Base-by-base conservation (phyloP, 2,113 vertebrate genomes). In the Eulacestoma nigropectus region DNA sequence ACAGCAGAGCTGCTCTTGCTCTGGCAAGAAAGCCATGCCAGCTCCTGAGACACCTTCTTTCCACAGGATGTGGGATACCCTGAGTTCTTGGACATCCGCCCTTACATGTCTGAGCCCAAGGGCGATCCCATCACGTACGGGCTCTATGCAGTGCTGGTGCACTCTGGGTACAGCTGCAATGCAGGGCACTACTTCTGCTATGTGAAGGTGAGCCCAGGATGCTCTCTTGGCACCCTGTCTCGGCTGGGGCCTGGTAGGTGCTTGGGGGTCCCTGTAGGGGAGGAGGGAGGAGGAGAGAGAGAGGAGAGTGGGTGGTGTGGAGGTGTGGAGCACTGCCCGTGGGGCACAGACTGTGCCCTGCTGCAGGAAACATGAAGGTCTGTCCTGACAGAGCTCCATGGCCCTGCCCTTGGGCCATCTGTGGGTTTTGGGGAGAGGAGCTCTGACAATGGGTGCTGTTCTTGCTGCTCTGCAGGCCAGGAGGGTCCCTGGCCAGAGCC, bases 121-220 rank as follows among this genome's bases (percentile, higher is more conserved):
- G 99, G 99, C 0, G 98, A 99, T 27, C 98, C 99, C 1, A 97
- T 99, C 35, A 98, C 96, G 81, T 99, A 99, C 0, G 98, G 98
- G 6, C 99, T 99, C 53, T 99, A 99, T 5, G 99, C 99, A 4
- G 99, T 99, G 53, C 98, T 99, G 94, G 99, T 99, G 64, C 99
- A 99, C 95, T 99, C 99, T 7, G 99, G 99, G 21, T 99, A 99
- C 97, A 99, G 99, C 93, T 99, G 99, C 97, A 99, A 99, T 0
- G 98, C 98, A 3, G 99, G 99, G 1, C 99, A 99, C 96, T 99
- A 99, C 84, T 99, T 99, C 97, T 99, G 99, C 97, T 99, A 99
- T 0, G 98, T 99, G 73, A 99, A 99, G 98, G 99, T 99, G 83
- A 96, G 92, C 26, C 35, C 1, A 49, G 25, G 27, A 13, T 15